A percentile compares a stretch with the other conserved stretches of the same genome.
Conservation (phyloP, 2,888 invertebrate genomes). For the Charanyca ferruginea region DNA sequence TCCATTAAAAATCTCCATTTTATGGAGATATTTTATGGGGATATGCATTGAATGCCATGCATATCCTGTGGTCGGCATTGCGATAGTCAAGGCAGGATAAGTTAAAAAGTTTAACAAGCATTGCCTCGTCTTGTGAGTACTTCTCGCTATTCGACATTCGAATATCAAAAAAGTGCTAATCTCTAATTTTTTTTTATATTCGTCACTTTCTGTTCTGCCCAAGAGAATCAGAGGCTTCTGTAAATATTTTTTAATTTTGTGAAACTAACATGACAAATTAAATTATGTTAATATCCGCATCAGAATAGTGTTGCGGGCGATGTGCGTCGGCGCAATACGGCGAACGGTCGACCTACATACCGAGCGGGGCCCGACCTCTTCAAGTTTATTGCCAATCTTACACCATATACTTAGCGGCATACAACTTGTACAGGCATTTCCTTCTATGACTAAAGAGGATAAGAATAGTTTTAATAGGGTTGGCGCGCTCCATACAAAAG, state of each 20-base stretch:
- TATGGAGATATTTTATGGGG: too few relatives aligned
- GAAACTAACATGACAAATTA: background rate
- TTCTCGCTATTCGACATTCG: background rate
- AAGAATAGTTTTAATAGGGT: conserved; percentile 15
- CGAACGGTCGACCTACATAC: conserved; percentile 86
- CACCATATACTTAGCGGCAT: conserved; percentile 52
- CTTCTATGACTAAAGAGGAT: conserved; percentile 30
- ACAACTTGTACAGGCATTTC: conserved; percentile 34
- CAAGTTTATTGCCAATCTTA: conserved; percentile 83
- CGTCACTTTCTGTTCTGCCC: too few relatives aligned
- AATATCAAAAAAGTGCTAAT: too few relatives aligned
- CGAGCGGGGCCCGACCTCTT: conserved; percentile 82
- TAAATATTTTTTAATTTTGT: too few relatives aligned
- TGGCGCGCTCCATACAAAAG: conserved; percentile 2
- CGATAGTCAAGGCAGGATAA: too few relatives aligned
- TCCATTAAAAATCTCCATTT: too few relatives aligned
- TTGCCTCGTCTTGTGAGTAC: background rate
- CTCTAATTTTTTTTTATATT: too few relatives aligned
- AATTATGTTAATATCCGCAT: conserved; percentile 46
- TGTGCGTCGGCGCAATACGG: conserved; percentile 63
- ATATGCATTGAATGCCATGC: too few relatives aligned
- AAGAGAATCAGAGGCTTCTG: too few relatives aligned
- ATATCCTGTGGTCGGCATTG: too few relatives aligned
- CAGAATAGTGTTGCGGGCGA: conserved; percentile 69
- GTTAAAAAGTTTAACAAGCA: background rate